Base-by-base conservation (phyloP, 2,113 vertebrate species). In the Perca schrenkii region DNA sequence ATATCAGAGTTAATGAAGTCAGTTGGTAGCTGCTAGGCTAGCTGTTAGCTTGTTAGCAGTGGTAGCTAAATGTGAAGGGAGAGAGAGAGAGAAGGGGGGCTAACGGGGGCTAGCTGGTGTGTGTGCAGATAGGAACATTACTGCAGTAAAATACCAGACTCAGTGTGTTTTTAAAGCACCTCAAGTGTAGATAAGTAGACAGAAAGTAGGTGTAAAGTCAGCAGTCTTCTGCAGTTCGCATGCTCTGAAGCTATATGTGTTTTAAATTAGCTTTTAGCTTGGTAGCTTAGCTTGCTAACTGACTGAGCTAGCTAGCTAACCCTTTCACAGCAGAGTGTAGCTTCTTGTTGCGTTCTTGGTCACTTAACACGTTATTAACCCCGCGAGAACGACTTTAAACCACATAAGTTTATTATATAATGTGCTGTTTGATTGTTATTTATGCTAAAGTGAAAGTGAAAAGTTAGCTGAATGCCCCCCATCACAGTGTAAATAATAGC, bases 1-100 rank as follows among this genome's bases (percentile, higher is more conserved):
- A 17, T 46, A 60, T 82, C 4, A 77, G 36, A 91, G 71, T 88
- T 70, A 57, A 47, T 75, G 19, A 82, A 85, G 21, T 85, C 57
- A 54, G 11, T 22, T 16, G 76, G 67, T 82, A 91, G 88, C 86
- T 86, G 64, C 74, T 66, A 64, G 40, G 90, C 83, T 91, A 92
- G 47, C 8, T 36, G 34, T 64, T 74, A 82, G 77, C 62, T 8
- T 62, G 57, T 69, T 93, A 90, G 84, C 87, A 68, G 4, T 10
- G 4, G 57, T 68, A 73, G 84, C 73, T 77, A 0, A 0, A n/a
- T 79, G 71, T 36, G 70, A 57, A 74, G 5, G 46, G 16, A 6
- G 52, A 36, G 13, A 1, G 6, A 34, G 34, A 34, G 34, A 1
- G 34, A 31, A 0, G 6, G 14, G 8, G 31, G 16, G 15, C 21